Evolutionary conservation across 37 sponge, comb jelly and placozoan genomes (phyloP), one percentile per base, ranked within the genome.

Genomic region (Theonella swinhoei): DNA sequence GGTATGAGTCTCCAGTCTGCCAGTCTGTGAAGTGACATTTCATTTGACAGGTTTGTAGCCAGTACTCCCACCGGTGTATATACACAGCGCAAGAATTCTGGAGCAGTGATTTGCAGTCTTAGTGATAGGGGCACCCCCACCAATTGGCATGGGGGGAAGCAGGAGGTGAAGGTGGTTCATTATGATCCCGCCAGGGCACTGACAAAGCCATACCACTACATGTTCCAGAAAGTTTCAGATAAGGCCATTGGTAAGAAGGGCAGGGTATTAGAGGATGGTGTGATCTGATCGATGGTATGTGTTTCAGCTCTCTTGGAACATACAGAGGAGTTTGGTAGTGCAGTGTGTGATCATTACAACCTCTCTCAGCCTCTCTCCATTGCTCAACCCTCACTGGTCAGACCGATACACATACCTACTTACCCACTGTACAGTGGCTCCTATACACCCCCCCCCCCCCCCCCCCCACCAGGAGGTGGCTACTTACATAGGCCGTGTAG

Each of bases 401-500:
- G 69, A 25, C 2, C 32, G 35, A 36, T 35, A 70, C 72, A 9
- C 72, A 4, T 34, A 31, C 72, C 23, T 35, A 70, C 37, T 9
- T 70, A 3, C 72, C 28, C 69, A 26, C 72, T 2, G 28, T 9
- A 25, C n/a, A 25, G 28, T 64, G 64, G 24, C 26, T 2, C 72
- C 26, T 31, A 19, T 35, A 70, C 35, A 11, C 35, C 4, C 39
- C 32, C 74, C 32, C 74, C 32, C 74, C 32, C 24, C 4, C 74
- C 32, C 74, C 32, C 42, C 20, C n/a, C 64, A 28, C 1, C 77
- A 92, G 93, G 94, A 94, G 59, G 36, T 85, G 11, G 78, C 79
- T 34, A 80, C 88, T 39, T 88, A 75, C 68, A 70, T 82, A 1
- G 95, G 95, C 19, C 77, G 80, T 28, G 75, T 94, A 19, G 77